Conservation (phyloP, 2,888 invertebrate genomes). For the Carabus problematicus region DNA sequence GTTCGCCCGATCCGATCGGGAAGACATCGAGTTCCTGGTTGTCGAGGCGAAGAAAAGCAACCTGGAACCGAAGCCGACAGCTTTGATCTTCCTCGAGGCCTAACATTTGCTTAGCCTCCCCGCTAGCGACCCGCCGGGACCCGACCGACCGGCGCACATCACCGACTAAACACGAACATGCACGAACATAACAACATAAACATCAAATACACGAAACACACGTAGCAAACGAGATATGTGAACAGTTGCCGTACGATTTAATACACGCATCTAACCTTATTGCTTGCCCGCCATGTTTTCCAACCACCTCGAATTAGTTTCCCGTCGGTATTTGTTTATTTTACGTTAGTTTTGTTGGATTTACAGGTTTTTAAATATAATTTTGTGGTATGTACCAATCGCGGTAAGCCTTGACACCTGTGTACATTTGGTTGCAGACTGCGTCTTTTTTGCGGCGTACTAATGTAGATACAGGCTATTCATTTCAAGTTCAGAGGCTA, state of each 20-base stretch:
- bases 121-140: constrained; percentile 78
- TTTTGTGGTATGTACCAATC: too few relatives aligned
- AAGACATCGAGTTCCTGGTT: constrained; percentile 92
- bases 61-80: constrained; percentile 89
- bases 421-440: too few relatives aligned
- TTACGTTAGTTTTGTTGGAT: not conserved
- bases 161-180: constrained; percentile 63
- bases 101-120: constrained; percentile 90
- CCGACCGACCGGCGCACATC: constrained; percentile 61
- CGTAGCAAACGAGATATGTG: not conserved
- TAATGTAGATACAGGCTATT: too few relatives aligned
- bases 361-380: too few relatives aligned
- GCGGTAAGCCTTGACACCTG: too few relatives aligned
- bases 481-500: too few relatives aligned
- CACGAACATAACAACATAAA: constrained; percentile 16
- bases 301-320: not conserved
- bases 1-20: constrained; percentile 86
- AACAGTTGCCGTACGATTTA: not conserved
- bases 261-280: not conserved
- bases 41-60: constrained; percentile 92
- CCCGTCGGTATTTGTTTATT: not conserved
- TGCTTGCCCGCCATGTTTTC: not conserved
- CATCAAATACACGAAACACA: not conserved
- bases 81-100: constrained; percentile 89
- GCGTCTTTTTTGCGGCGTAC: too few relatives aligned